Percentiles rank a stretch among this genome's conserved stretches.
These are phyloP conservation scores for Cydia amplana DNA, from an alignment of 1,140 invertebrate genomes.

Conservation along the genomic window DNA sequence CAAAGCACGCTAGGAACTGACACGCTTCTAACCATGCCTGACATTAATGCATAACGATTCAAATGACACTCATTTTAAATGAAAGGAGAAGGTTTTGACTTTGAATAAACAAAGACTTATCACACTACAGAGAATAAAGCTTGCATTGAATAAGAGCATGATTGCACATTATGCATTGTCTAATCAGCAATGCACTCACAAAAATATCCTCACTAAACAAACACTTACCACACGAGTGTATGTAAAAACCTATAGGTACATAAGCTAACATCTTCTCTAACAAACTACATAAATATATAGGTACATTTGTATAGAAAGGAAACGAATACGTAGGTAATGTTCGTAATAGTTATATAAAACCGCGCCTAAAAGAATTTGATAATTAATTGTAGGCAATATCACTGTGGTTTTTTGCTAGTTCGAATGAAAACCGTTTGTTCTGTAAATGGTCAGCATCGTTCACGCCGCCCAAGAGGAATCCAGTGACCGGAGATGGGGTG, in stretches of 20 bases:
- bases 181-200: constrained; percentile 9
- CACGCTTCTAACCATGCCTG: constrained; percentile 23
- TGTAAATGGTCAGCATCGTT: constrained; percentile 73
- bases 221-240: not conserved
- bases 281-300: not conserved
- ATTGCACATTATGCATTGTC: constrained; percentile 17
- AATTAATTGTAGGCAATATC: not conserved
- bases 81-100: not conserved
- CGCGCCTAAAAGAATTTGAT: not conserved
- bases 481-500: constrained; percentile 77
- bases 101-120: constrained; percentile 3
- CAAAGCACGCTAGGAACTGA: constrained; percentile 16
- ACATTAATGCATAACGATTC: constrained; percentile 3
- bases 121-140: not conserved
- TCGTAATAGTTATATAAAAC: not conserved
- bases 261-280: not conserved
- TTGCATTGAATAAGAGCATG: constrained; percentile 25
- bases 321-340: too few species aligned
- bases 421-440: constrained; percentile 73
- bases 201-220: constrained; percentile 10
- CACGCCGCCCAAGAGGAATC: constrained; percentile 76
- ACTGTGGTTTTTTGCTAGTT: constrained; percentile 35
- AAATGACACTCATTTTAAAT: constrained; percentile 2
- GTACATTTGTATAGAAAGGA: not conserved
- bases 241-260: not conserved